Evolutionary conservation across 2,888 invertebrate genomes (phyloP), one percentile per base, ranked within the genome.

Genomic region (Quadroppia sp.): DNA sequence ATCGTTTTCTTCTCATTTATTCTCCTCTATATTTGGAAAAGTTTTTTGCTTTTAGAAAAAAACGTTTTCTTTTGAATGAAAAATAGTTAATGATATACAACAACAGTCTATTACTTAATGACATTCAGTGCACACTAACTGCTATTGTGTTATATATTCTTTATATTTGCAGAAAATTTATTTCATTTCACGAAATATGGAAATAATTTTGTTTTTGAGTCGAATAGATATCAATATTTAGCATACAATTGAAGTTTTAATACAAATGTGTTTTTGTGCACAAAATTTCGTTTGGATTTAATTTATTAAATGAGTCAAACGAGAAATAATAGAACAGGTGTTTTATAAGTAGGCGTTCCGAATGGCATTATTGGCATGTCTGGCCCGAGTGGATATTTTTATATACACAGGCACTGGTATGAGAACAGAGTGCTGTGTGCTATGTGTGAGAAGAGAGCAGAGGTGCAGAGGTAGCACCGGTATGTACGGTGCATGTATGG

Each of bases 291-390:
- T 40, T 3, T 40, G 32, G 3, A 42, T 4, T 40, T 67, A 42
- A 67, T 40, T 42, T 61, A 61, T 32, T 67, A 42, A 67, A 67
- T 42, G 23, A 67, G 36, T 67, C 40, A 20, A 64, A 42, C 42
- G 23, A 61, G 32, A 61, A 61, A 59, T 59, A 30, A 67, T 67
- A 42, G 32, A 67, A 67, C 67, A 67, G 67, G 67, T 67, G 67
- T 67, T 67, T 67, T 23, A 42, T 67, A 67, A 67, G 42, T 42
- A 25, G 42, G 67, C 36, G 67, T 40, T 17, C 42, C 67, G 4
- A 67, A 67, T 42, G 42, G 23, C n/a, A 32, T 23, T 67, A 67
- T 67, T 67, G 67, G 67, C 42, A 67, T 20, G 67, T 67, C 42
- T 67, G 67, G 61, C 61, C 30, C 32, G n/a, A 15, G 15, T n/a